phyloP scores from a whole-genome alignment of 2,113 vertebrate species.

The Menidia beryllina region DNA sequence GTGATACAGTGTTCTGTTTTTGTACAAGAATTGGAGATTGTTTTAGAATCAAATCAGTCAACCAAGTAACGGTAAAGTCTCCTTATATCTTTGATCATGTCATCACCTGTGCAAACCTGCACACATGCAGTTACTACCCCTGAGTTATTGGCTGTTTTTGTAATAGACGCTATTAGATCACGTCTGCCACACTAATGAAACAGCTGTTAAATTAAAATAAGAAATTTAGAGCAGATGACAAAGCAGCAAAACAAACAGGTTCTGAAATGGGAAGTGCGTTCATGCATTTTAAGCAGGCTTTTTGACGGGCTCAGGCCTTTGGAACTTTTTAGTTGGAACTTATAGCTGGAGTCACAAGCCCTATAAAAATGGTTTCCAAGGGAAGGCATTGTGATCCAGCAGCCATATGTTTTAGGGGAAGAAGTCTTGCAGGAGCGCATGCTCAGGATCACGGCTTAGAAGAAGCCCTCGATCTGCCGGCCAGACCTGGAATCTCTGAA shows the following conservation, averaged over 20 bases:
- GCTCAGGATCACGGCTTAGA: constrained; percentile 49
- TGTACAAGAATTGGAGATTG: constrained; percentile 30
- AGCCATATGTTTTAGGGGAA: constrained; percentile 44
- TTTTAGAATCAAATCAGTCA: constrained; percentile 50
- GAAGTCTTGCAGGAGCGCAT: constrained; percentile 55
- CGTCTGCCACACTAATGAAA: constrained; percentile 50
- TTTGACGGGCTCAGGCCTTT: constrained; percentile 36
- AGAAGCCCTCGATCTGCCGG: constrained; percentile 43
- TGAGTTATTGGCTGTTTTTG: constrained; percentile 39
- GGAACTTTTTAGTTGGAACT: constrained; percentile 69
- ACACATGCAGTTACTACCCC: constrained; percentile 26
- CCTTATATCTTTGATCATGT: constrained; percentile 29
- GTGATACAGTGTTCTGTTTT: constrained; percentile 33
- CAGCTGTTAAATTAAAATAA: constrained; percentile 17
- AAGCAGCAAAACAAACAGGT: constrained; percentile 23
- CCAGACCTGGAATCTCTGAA: constrained; percentile 55
- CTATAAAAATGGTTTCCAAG: constrained; percentile 71
- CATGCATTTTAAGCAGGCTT: constrained; percentile 25
- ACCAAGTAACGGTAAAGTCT: constrained; percentile 10
- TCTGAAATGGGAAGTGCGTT: constrained; percentile 5
- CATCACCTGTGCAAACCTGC: constrained; percentile 44
- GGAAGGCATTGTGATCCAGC: constrained; percentile 49
- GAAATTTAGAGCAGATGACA: constrained; percentile 25
- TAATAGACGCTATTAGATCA: constrained; percentile 54
- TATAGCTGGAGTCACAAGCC: constrained; percentile 66